Percentiles rank a stretch among this genome's conserved stretches.
Conservation (phyloP, 2,888 invertebrate genomes). For the Nomada goodeniana region DNA sequence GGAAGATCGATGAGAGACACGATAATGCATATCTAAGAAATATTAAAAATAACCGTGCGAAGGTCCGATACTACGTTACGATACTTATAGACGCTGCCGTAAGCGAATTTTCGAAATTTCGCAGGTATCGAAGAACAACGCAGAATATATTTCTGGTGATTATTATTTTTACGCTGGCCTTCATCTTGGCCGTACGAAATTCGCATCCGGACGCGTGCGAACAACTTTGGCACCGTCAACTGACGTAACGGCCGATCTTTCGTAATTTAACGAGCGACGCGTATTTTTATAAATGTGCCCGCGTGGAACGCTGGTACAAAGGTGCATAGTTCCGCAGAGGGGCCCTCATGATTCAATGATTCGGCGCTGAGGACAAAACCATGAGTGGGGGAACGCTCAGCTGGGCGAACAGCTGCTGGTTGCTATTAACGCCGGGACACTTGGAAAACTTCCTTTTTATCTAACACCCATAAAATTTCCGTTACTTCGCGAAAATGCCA, state of each 20-base stretch:
- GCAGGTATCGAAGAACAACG: background rate
- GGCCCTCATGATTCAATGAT: slow-evolving; percentile 35
- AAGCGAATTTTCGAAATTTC: slow-evolving; percentile 4
- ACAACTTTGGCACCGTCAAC: slow-evolving; percentile 7
- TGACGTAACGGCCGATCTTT: slow-evolving; percentile 43
- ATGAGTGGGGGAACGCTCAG: slow-evolving; percentile 69
- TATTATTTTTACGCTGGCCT: slow-evolving; percentile 61
- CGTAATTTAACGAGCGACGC: slow-evolving; percentile 36
- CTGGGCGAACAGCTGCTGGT: slow-evolving; percentile 75
- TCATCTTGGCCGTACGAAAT: slow-evolving; percentile 20
- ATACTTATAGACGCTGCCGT: background rate
- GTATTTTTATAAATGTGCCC: slow-evolving; percentile 42
- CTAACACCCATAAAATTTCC: slow-evolving; percentile 35
- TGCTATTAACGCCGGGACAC: slow-evolving; percentile 41
- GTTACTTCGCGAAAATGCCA: slow-evolving; percentile 29
- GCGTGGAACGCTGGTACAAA: background rate
- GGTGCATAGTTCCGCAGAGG: background rate
- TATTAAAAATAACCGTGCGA: background rate
- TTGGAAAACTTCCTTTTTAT: slow-evolving; percentile 58
- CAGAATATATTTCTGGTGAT: slow-evolving; percentile 32
- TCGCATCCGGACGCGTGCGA: slow-evolving; percentile 5
- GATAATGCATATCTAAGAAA: background rate
- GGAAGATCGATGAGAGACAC: slow-evolving; percentile 51
- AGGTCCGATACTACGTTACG: background rate
- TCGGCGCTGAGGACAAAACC: slow-evolving; percentile 30